A percentile compares a stretch with the other conserved stretches of the same genome.
Conservation (phyloP, 2,888 invertebrate species). For the Hypsopygia costalis region DNA sequence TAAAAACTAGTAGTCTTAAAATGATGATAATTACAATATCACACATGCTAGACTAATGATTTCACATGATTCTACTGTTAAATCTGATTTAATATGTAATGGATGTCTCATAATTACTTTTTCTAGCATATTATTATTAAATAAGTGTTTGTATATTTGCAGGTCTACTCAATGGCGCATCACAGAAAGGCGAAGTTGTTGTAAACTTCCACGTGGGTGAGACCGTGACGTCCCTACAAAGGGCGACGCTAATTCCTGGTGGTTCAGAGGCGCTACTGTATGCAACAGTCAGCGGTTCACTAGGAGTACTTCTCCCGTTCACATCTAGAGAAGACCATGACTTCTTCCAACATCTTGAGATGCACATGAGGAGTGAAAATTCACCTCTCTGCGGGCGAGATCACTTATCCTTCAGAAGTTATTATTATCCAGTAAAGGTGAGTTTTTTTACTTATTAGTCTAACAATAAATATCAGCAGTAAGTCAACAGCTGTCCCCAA, state of each 20-base stretch:
- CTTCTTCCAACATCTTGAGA: constrained; percentile 99
- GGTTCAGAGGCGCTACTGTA: constrained; percentile 98
- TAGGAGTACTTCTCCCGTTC: constrained; percentile 96
- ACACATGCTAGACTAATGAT: constrained; percentile 81
- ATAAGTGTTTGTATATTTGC: constrained; percentile 19
- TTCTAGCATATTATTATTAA: constrained; percentile 16
- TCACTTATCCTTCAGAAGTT: constrained; percentile 97
- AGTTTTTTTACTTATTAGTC: constrained; percentile 20
- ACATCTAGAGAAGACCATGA: constrained; percentile 98
- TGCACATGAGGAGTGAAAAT: constrained; percentile 99
- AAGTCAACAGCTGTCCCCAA: constrained; percentile 61
- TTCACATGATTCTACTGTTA: constrained; percentile 56
- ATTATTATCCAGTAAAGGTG: constrained; percentile 98
- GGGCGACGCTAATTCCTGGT: constrained; percentile 97
- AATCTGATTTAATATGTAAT: constrained; percentile 34
- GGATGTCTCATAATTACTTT: background rate
- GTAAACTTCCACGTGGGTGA: constrained; percentile 98
- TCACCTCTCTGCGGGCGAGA: constrained; percentile 98
- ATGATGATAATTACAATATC: constrained; percentile 61
- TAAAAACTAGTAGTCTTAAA: background rate
- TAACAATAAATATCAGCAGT: constrained; percentile 41
- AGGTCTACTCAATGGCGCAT: constrained; percentile 96
- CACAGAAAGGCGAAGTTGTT: constrained; percentile 97
- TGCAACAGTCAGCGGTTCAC: constrained; percentile 95
- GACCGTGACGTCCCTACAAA: constrained; percentile 96